Conservation (phyloP, 2,797 vertebrate species). For the Gymnopithys bicolor region DNA sequence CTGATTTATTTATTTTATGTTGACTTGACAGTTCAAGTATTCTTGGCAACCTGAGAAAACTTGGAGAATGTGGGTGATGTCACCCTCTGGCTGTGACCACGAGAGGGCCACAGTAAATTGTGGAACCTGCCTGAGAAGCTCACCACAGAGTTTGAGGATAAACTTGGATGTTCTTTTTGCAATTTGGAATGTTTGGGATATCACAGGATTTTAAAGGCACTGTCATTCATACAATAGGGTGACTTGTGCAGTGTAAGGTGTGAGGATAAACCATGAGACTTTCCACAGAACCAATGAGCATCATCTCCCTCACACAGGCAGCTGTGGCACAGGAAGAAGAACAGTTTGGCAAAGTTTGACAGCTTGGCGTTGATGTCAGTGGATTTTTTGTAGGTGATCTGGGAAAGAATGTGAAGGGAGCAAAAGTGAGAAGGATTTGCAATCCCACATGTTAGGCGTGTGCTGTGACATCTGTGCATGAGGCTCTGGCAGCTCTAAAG, state of each 20-base stretch:
- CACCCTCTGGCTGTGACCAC: conserved; percentile 33
- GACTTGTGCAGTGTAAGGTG: fast-evolving
- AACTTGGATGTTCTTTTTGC: neutral
- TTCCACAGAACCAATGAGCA: fast-evolving
- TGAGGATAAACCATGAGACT: neutral
- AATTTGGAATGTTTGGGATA: neutral
- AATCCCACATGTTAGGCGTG: neutral
- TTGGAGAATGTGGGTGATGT: neutral
- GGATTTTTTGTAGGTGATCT: neutral
- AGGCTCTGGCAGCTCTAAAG: neutral
- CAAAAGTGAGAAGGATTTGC: neutral
- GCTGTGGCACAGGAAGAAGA: neutral
- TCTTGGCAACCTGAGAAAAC: neutral
- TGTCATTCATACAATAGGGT: neutral
- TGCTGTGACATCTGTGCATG: neutral
- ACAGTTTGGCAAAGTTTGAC: neutral
- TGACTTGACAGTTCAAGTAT: fast-evolving
- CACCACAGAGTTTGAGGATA: neutral
- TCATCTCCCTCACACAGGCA: neutral
- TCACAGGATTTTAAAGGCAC: neutral
- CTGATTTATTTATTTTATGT: neutral
- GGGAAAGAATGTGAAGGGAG: neutral
- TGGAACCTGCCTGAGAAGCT: neutral
- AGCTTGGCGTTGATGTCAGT: neutral
- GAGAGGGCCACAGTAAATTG: conserved; percentile 52